phyloP scores from a whole-genome alignment of 2,797 vertebrate genomes.

The Cryptoblepharus egeriae region DNA sequence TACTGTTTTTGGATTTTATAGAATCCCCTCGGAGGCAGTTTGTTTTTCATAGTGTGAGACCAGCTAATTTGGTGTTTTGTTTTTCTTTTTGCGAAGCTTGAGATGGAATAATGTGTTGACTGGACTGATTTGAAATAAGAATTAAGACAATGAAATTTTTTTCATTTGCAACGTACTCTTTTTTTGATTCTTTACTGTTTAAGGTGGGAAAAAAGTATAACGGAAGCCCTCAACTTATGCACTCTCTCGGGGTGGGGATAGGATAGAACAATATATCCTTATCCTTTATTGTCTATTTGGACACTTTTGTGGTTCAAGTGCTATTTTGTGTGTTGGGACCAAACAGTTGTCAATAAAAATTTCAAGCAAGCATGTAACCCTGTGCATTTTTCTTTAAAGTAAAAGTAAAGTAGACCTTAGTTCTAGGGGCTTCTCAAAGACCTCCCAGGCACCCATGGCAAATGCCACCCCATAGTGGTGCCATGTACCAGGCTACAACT shows the following conservation, averaged over 20 bases:
- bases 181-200: constrained; percentile 69
- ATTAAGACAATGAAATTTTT: constrained; percentile 69
- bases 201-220: constrained; percentile 61
- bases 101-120: constrained; percentile 74
- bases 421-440: not conserved
- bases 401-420: not conserved
- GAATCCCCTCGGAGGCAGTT: constrained; percentile 55
- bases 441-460: no score
- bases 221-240: constrained; percentile 69
- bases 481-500: no score
- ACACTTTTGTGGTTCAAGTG: constrained; percentile 80
- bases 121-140: constrained; percentile 64
- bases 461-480: no score
- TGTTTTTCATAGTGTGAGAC: constrained; percentile 61
- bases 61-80: constrained; percentile 65
- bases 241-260: constrained; percentile 68
- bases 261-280: constrained; percentile 49
- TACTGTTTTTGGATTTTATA: constrained; percentile 63
- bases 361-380: constrained; percentile 86
- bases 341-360: constrained; percentile 95
- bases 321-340: constrained; percentile 91
- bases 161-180: constrained; percentile 72
- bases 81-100: constrained; percentile 78
- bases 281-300: constrained; percentile 75
- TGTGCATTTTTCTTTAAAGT: not conserved